phyloP scores from a whole-genome alignment of 2,113 vertebrate genomes.

The Epinephelus cyanopodus region DNA sequence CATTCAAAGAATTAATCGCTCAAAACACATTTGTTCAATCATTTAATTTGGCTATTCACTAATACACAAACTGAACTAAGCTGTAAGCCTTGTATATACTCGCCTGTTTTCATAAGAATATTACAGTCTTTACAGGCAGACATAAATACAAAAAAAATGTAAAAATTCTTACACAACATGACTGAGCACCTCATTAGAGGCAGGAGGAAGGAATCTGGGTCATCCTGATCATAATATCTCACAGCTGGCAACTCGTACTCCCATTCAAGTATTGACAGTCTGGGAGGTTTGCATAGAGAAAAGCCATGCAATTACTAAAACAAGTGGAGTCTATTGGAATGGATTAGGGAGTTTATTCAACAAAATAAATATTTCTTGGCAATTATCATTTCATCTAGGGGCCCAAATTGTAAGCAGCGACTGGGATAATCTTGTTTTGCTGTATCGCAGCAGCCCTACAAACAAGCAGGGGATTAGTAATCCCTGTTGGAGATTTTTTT shows the following conservation, averaged over 20 bases:
- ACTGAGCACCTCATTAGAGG: constrained; percentile 71
- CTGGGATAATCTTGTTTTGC: constrained; percentile 71
- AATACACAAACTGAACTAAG: constrained; percentile 11
- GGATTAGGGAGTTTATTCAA: constrained; percentile 65
- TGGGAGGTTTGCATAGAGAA: constrained; percentile 53
- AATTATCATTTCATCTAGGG: constrained; percentile 67
- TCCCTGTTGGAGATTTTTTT: constrained; percentile 48
- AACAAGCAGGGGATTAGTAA: constrained; percentile 70
- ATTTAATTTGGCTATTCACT: constrained; percentile 34
- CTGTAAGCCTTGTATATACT: background rate
- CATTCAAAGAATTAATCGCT: constrained; percentile 37
- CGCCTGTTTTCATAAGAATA: background rate
- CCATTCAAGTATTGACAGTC: constrained; percentile 53
- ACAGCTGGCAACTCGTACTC: constrained; percentile 60
- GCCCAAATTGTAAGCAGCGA: constrained; percentile 44
- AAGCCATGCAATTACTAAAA: constrained; percentile 66
- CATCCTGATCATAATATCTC: constrained; percentile 70
- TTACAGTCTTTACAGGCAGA: constrained; percentile 34
- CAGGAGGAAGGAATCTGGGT: constrained; percentile 70
- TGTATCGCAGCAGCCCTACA: constrained; percentile 60
- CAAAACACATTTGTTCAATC: constrained; percentile 35
- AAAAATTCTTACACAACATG: constrained; percentile 54
- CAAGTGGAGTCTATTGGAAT: constrained; percentile 45
- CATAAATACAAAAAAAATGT: constrained; percentile 48
- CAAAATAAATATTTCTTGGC: constrained; percentile 67